These are phyloP conservation scores for Tenebrio molitor DNA, from an alignment of 1,140 invertebrate genomes.

Conservation along the genomic window DNA sequence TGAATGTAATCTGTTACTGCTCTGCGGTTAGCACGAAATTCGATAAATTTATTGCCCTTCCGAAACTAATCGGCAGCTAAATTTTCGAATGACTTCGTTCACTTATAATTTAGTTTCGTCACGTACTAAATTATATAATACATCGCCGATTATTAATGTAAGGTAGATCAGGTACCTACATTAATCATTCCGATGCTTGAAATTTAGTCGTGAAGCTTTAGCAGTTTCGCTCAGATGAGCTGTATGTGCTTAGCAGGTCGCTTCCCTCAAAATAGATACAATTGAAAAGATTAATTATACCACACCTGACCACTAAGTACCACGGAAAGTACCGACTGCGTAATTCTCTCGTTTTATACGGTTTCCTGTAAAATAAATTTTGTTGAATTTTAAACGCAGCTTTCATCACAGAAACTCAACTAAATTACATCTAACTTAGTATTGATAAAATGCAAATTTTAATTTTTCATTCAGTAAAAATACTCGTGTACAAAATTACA, in stretches of 20 bases:
- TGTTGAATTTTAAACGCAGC: too few relatives aligned
- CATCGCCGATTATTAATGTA: conserved; percentile 14
- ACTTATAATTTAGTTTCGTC: not conserved
- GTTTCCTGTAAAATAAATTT: not conserved
- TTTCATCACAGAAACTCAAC: too few relatives aligned
- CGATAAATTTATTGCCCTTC: conserved; percentile 5
- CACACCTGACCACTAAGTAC: conserved; percentile 22
- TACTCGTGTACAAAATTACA: too few relatives aligned
- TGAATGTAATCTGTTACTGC: not conserved
- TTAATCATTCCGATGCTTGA: conserved; percentile 12
- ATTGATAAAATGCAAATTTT: too few relatives aligned
- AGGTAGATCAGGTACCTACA: conserved; percentile 24
- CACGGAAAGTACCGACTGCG: not conserved
- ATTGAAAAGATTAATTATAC: conserved; percentile 30
- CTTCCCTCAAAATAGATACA: conserved; percentile 18
- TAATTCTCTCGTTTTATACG: not conserved
- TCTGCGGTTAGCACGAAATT: not conserved
- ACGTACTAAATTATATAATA: conserved; percentile 19
- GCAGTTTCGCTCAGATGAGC: conserved; percentile 2
- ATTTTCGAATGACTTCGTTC: conserved; percentile 3
- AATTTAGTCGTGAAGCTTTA: conserved; percentile 18
- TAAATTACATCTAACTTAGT: too few relatives aligned
- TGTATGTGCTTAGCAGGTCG: not conserved
- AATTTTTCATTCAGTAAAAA: too few relatives aligned
- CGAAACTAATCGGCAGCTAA: conserved; percentile 5